phyloP scores from a whole-genome alignment of 2,888 invertebrate species.

The Rotaria magnacalcarata region DNA sequence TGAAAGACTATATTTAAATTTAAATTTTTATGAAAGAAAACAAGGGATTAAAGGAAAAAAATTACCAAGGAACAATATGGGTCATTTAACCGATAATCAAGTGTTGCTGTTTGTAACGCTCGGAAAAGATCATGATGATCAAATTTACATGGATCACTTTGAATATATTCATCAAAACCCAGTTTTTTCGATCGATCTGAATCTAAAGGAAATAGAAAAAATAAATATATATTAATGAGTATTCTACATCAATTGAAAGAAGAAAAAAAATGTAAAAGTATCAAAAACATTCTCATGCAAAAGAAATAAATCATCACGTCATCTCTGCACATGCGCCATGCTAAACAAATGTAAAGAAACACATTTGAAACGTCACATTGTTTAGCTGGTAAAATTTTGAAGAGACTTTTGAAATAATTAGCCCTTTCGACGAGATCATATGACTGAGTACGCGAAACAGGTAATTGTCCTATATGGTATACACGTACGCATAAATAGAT shows the following conservation, averaged over 20 bases:
- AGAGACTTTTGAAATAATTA: slow-evolving; percentile 32
- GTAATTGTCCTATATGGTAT: slow-evolving; percentile 31
- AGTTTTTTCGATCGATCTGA: slow-evolving; percentile 76
- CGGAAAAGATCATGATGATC: slow-evolving; percentile 89
- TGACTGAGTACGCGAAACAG: slow-evolving; percentile 30
- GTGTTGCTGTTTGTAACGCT: slow-evolving; percentile 80
- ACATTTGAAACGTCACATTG: slow-evolving; percentile 7
- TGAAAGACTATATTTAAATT: too few relatives aligned
- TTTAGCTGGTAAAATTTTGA: slow-evolving; percentile 6
- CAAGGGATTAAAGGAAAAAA: background rate
- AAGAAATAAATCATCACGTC: background rate
- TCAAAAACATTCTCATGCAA: background rate
- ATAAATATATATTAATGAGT: slow-evolving; percentile 47
- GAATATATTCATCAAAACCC: slow-evolving; percentile 91
- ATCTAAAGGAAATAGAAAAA: slow-evolving; percentile 63
- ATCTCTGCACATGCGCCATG: background rate
- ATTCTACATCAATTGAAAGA: background rate
- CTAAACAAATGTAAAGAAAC: background rate
- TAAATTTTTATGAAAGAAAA: background rate
- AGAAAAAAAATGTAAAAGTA: too few relatives aligned
- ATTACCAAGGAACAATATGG: slow-evolving; percentile 93
- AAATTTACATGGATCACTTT: slow-evolving; percentile 94
- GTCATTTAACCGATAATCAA: slow-evolving; percentile 91
- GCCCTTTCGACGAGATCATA: slow-evolving; percentile 24
- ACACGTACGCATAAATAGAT: background rate